Conservation (phyloP, 2,797 vertebrate genomes). For the Microctenopoma stevenorrisi region DNA sequence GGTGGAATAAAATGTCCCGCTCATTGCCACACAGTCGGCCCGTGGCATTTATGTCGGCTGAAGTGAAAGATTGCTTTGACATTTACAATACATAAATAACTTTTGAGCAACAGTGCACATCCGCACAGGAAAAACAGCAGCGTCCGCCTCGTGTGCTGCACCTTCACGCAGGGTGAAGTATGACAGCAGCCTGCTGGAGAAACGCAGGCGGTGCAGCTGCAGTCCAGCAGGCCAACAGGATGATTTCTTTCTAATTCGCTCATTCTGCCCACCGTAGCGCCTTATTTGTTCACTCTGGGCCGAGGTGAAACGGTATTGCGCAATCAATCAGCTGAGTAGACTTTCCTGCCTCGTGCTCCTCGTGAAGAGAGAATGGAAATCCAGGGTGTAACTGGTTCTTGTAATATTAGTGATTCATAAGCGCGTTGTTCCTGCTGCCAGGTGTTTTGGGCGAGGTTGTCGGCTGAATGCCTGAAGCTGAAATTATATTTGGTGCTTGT, state of each 20-base stretch:
- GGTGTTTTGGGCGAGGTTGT: conserved; percentile 18
- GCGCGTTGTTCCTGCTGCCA: background rate
- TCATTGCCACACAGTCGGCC: background rate
- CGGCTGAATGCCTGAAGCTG: background rate
- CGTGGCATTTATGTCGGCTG: conserved; percentile 50
- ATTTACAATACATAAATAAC: conserved; percentile 47
- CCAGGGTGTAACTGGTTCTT: background rate
- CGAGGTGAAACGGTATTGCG: conserved; percentile 20
- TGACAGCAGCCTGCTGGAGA: conserved; percentile 1
- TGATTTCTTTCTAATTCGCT: conserved; percentile 63
- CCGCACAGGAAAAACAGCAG: background rate
- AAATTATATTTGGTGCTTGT: conserved; percentile 12
- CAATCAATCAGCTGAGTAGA: conserved; percentile 56
- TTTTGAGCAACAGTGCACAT: conserved; percentile 19
- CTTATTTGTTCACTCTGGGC: conserved; percentile 44
- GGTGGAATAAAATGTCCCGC: conserved; percentile 2
- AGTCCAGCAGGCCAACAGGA: conserved; percentile 60
- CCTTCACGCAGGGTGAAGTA: background rate
- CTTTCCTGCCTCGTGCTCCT: background rate
- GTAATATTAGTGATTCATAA: conserved; percentile 26
- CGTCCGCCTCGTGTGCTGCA: conserved; percentile 4
- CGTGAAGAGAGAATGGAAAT: background rate
- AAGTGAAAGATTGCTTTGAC: conserved; percentile 55
- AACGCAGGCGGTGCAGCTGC: conserved; percentile 7
- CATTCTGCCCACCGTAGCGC: conserved; percentile 31